A percentile compares a stretch with the other conserved stretches of the same genome.
phyloP scores from a whole-genome alignment of 2,888 invertebrate species.

The Orthonychiurus folsomi region DNA sequence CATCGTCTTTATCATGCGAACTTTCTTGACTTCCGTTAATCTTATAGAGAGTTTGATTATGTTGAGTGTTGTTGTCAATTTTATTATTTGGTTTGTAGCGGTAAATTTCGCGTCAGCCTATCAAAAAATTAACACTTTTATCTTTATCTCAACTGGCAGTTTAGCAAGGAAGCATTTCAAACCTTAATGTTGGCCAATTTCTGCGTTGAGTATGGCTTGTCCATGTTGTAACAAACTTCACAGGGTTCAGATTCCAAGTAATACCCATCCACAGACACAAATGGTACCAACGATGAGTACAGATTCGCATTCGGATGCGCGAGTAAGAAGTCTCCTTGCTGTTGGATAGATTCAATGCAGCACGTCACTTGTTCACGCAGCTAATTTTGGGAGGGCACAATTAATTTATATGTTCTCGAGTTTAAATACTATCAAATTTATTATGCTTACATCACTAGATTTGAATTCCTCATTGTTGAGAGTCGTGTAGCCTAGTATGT shows the following conservation, averaged over 20 bases:
- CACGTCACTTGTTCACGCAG: slow-evolving; percentile 43
- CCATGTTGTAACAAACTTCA: slow-evolving; percentile 94
- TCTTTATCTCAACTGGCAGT: not conserved
- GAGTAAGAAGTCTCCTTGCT: slow-evolving; percentile 52
- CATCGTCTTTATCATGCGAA: slow-evolving; percentile 93
- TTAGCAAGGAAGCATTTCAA: slow-evolving; percentile 44
- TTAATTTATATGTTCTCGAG: too few relatives aligned
- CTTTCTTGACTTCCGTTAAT: slow-evolving; percentile 88
- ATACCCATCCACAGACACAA: slow-evolving; percentile 90
- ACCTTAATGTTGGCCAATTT: slow-evolving; percentile 88
- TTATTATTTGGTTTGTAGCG: slow-evolving; percentile 94
- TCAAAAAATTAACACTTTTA: too few relatives aligned
- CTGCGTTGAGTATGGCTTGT: slow-evolving; percentile 80
- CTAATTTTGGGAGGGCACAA: too few relatives aligned
- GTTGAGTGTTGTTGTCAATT: slow-evolving; percentile 87
- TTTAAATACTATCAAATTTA: too few relatives aligned
- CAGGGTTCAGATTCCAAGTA: slow-evolving; percentile 96
- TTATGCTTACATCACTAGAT: slow-evolving; percentile 36
- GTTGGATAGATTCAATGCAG: slow-evolving; percentile 37
- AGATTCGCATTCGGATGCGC: slow-evolving; percentile 90
- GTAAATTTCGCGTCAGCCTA: slow-evolving; percentile 96
- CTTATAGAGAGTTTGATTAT: slow-evolving; percentile 87
- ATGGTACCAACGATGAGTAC: slow-evolving; percentile 84
- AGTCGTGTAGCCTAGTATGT: slow-evolving; percentile 88
- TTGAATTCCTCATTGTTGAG: slow-evolving; percentile 54